phyloP scores from a whole-genome alignment of 2,113 vertebrate genomes.

The Corythaixoides concolor region DNA sequence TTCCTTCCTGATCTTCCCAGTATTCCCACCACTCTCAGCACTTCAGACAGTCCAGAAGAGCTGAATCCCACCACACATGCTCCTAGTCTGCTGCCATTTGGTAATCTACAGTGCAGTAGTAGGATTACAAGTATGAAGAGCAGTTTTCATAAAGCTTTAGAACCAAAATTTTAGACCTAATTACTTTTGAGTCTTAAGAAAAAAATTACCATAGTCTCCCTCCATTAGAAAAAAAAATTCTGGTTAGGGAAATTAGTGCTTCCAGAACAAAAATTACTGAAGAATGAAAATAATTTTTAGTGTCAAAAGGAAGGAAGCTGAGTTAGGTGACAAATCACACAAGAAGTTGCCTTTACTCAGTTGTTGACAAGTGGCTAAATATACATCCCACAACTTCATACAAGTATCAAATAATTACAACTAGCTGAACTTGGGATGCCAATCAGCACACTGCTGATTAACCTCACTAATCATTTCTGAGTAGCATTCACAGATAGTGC shows the following conservation, averaged over 20 bases:
- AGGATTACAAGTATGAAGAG: not conserved
- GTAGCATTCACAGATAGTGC: not conserved
- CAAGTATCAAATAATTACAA: not conserved
- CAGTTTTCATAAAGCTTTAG: not conserved
- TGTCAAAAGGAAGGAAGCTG: conserved; percentile 1
- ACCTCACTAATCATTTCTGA: not conserved
- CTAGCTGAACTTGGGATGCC: not conserved
- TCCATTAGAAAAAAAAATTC: not conserved
- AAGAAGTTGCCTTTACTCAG: not conserved
- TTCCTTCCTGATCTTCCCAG: not conserved
- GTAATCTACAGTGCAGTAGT: not conserved
- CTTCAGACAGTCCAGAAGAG: not conserved
- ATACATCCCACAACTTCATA: not conserved
- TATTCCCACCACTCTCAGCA: not conserved
- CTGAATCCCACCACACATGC: not conserved
- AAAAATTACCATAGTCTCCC: not conserved
- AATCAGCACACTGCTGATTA: not conserved
- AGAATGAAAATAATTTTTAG: not conserved
- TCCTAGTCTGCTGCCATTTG: not conserved
- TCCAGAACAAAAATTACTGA: not conserved
- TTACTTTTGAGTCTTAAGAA: not conserved
- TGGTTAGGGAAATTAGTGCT: not conserved
- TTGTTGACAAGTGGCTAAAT: not conserved
- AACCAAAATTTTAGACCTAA: not conserved
- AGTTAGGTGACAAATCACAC: not conserved